phyloP scores from a whole-genome alignment of 92 coral and sea anemone species.

The Hydrozoanthus gracilis region DNA sequence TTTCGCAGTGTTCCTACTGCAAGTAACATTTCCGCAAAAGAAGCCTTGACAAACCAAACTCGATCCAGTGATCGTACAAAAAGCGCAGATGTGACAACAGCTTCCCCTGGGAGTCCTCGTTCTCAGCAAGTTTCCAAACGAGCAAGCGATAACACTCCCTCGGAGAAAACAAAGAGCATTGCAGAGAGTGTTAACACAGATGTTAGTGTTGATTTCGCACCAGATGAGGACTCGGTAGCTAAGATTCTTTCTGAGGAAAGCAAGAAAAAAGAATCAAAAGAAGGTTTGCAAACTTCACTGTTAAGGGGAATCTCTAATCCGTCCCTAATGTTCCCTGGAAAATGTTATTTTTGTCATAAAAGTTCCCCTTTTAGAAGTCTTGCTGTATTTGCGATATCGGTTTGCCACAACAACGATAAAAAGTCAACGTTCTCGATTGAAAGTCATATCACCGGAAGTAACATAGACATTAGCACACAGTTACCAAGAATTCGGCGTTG shows the following conservation, averaged over 20 bases:
- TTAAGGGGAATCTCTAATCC: not conserved
- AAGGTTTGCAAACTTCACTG: constrained; percentile 9
- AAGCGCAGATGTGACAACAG: not conserved
- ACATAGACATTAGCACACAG: too few species aligned
- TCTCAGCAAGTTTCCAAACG: constrained; percentile 42
- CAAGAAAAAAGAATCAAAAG: constrained; percentile 41
- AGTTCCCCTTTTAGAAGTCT: too few species aligned
- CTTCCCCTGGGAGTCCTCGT: constrained; percentile 5
- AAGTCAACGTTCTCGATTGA: too few species aligned
- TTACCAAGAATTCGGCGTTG: too few species aligned
- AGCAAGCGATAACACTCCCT: constrained; percentile 17
- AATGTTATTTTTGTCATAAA: too few species aligned
- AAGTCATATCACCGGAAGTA: too few species aligned
- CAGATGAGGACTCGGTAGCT: constrained; percentile 63
- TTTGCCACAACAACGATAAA: too few species aligned
- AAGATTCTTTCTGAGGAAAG: constrained; percentile 45
- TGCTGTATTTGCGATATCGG: too few species aligned
- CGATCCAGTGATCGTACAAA: constrained; percentile 3
- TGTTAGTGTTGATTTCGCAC: constrained; percentile 48
- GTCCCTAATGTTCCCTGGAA: too few species aligned
- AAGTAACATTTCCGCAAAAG: constrained; percentile 34
- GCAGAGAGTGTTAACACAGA: constrained; percentile 81
- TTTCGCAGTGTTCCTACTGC: constrained; percentile 46
- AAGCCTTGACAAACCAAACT: not conserved
- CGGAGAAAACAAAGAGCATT: constrained; percentile 72